A percentile compares a stretch with the other conserved stretches of the same genome.
These are phyloP conservation scores for Knipowitschia caucasica DNA, from an alignment of 2,797 vertebrate species.

Conservation along the genomic window DNA sequence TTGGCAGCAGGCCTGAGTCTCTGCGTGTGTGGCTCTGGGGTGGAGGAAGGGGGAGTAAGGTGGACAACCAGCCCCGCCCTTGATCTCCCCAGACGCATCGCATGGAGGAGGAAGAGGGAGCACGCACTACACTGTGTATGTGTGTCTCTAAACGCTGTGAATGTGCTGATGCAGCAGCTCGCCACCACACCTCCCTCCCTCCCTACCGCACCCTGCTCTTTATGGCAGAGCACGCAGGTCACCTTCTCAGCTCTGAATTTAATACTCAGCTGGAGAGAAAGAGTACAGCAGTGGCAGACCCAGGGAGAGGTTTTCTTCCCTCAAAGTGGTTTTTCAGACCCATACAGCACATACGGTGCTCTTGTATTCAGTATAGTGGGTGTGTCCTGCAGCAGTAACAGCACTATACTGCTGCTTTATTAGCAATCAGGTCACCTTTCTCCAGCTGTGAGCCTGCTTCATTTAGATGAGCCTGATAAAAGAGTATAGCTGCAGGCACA, in stretches of 20 bases:
- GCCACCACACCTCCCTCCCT: conserved; percentile 22
- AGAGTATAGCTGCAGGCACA: conserved; percentile 61
- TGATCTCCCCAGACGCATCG: conserved; percentile 74
- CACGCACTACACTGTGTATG: conserved; percentile 43
- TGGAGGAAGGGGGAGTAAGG: conserved; percentile 30
- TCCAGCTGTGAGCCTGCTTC: conserved; percentile 69
- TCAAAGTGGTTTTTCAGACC: conserved; percentile 54
- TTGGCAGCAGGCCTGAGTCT: conserved; percentile 62
- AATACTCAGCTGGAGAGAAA: conserved; percentile 72
- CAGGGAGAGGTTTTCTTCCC: conserved; percentile 62
- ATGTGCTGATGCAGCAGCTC: conserved; percentile 82
- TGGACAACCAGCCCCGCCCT: conserved; percentile 76
- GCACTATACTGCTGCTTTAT: conserved; percentile 51
- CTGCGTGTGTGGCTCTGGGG: conserved; percentile 56
- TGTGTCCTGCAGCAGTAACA: conserved; percentile 32
- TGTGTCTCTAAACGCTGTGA: conserved; percentile 71
- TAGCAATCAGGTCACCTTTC: conserved; percentile 73
- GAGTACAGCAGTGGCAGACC: conserved; percentile 53
- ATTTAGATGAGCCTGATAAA: conserved; percentile 70
- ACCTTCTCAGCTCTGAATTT: conserved; percentile 81
- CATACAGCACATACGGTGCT: conserved; percentile 45
- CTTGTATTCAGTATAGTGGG: conserved; percentile 33
- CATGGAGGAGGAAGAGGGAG: conserved; percentile 51
- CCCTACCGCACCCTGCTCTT: conserved; percentile 64
- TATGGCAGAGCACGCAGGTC: conserved; percentile 78